Base-by-base conservation (phyloP, 2,888 invertebrate species). In the Drosophila macrothrix region DNA sequence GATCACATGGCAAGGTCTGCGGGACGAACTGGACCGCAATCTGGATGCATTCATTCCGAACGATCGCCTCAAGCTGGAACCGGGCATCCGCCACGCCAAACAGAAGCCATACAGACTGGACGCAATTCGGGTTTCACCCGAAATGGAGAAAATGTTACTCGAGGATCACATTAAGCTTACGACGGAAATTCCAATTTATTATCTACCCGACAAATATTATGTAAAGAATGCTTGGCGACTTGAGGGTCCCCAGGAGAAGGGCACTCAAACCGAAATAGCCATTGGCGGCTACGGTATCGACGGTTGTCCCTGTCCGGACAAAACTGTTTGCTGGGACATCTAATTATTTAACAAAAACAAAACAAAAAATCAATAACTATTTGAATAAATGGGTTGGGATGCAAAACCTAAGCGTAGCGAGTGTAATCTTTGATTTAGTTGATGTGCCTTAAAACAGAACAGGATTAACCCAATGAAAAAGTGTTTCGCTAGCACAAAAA, bases 221-320 rank as follows among this genome's bases (percentile, higher is more conserved):
- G 10, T 7, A 10, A 53, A 35, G 6, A 50, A 76, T 7, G 50
- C 63, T 12, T 85, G 52, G 46, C 25, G 5, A 7, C 0, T 37
- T 2, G 54, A 16, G 2, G 76, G 69, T 9, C 78, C 91, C 1
- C 67, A 73, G n/a, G 56, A 82, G 14, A 61, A 61, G 73, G 33
- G 54, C 29, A 87, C 86, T 2, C 86, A 87, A 54, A 87, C 91
- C 4, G 91, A 87, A 7, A 53, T 73, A 4, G 54, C 43, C 0
- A 67, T 90, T 19, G 86, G 90, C 29, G 53, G 16, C 9, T 85
- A 60, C 16, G 91, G 86, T 37, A 46, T 90, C 68, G 86, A 88
- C 25, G 91, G 88, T 3, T 87, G 86, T 60, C 90, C 86, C 10
- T 87, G 86, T 56, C 29, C 46, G 0, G 62, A 88, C 0, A 87